Percentiles rank a stretch among this genome's conserved stretches.
These are phyloP conservation scores for Lasioglossum morio DNA, from an alignment of 2,888 invertebrate species.

Conservation along the genomic window DNA sequence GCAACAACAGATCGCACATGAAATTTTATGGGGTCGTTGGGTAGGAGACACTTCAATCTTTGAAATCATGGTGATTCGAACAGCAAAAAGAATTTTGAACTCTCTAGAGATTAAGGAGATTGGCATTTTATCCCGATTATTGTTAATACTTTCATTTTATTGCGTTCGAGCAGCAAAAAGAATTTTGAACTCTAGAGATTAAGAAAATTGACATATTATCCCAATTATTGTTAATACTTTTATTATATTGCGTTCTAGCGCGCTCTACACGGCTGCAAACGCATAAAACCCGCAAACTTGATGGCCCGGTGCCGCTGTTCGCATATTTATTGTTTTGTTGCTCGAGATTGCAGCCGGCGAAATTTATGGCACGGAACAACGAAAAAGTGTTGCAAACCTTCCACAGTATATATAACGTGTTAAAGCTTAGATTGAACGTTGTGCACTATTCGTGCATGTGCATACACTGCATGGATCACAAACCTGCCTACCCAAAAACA, in stretches of 20 bases:
- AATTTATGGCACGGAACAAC: neutral
- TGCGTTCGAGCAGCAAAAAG: neutral
- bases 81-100: neutral
- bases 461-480: neutral
- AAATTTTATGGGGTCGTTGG: neutral
- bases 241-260: neutral
- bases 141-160: neutral
- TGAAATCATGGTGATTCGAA: neutral
- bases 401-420: constrained; percentile 1
- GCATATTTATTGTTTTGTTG: neutral
- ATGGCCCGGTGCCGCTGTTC: neutral
- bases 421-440: neutral
- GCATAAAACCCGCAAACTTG: neutral
- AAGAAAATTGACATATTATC: no score
- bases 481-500: neutral
- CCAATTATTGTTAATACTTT: neutral
- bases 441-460: neutral
- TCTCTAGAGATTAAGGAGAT: neutral
- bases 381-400: constrained; percentile 5
- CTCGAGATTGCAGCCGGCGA: neutral
- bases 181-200: no score
- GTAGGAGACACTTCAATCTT: neutral
- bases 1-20: neutral
- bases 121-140: no score
- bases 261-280: neutral